These are phyloP conservation scores for Willowsia nigromaculata DNA, from an alignment of 2,888 invertebrate genomes.

Conservation along the genomic window DNA sequence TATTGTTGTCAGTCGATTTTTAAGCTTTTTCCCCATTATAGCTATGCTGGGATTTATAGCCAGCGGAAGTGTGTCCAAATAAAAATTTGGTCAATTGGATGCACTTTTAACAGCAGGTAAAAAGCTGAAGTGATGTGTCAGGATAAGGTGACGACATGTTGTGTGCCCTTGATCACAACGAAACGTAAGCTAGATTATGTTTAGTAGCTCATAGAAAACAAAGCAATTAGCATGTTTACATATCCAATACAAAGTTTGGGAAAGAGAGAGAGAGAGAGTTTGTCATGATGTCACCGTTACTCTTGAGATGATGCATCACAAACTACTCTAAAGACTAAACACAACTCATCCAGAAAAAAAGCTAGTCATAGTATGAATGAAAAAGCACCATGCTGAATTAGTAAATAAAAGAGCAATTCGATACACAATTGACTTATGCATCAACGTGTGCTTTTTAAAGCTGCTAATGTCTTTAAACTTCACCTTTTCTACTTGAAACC, in stretches of 20 bases:
- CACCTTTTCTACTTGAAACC: constrained; percentile 43
- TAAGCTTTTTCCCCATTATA: neutral
- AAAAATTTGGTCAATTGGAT: constrained; percentile 23
- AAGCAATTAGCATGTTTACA: constrained; percentile 20
- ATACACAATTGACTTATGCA: constrained; percentile 7
- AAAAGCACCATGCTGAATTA: constrained; percentile 48
- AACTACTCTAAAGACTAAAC: constrained; percentile 28
- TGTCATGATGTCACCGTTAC: constrained; percentile 37
- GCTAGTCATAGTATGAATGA: constrained; percentile 58
- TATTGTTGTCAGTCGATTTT: neutral
- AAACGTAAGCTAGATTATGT: neutral
- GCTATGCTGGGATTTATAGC: constrained; percentile 4
- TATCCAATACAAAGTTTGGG: neutral
- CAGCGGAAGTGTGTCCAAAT: constrained; percentile 65
- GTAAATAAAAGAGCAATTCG: constrained; percentile 15
- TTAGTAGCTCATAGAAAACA: constrained; percentile 20
- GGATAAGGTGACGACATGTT: constrained; percentile 37
- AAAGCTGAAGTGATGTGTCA: constrained; percentile 10
- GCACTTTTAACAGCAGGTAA: neutral
- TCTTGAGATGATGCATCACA: constrained; percentile 45
- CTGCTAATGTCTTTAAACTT: constrained; percentile 34
- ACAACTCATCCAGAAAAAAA: constrained; percentile 66
- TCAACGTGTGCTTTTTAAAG: neutral
- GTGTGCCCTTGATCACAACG: constrained; percentile 49
- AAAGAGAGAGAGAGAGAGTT: neutral